Conservation (phyloP, 2,797 vertebrate species). For the Galago senegalensis region DNA sequence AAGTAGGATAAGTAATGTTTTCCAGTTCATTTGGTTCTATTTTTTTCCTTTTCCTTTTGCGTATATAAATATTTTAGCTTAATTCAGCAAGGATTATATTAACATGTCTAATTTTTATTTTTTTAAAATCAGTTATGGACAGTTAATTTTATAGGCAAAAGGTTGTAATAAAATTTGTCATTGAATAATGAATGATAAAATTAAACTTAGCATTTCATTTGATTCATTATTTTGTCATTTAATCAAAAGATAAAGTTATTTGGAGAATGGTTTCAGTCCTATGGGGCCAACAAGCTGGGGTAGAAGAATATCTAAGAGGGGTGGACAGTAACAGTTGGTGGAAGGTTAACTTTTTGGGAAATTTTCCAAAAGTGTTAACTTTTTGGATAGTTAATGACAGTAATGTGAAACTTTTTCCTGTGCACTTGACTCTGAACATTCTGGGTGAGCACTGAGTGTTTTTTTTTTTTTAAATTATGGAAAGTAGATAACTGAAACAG, state of each 20-base stretch:
- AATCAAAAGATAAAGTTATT: background rate
- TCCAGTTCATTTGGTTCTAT: conserved; percentile 22
- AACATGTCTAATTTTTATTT: conserved; percentile 42
- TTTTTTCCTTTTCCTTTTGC: conserved; percentile 23
- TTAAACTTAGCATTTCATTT: background rate
- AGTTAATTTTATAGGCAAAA: conserved; percentile 59
- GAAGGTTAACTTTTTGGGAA: too few relatives aligned
- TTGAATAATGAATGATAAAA: conserved; percentile 11
- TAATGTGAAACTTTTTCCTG: background rate
- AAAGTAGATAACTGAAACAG: background rate
- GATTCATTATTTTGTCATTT: conserved; percentile 33
- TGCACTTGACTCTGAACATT: background rate
- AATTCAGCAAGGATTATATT: conserved; percentile 31
- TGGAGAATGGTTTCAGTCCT: background rate
- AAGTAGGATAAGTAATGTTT: background rate
- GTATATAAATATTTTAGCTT: conserved; percentile 22
- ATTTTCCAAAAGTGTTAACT: background rate
- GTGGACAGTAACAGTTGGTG: background rate
- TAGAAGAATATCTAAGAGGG: background rate
- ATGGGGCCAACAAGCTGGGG: background rate
- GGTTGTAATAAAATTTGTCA: background rate
- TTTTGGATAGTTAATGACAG: background rate
- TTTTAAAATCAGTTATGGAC: conserved; percentile 16
- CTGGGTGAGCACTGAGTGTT: background rate
- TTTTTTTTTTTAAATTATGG: background rate